Evolutionary conservation across 1,140 invertebrate species (phyloP), one percentile per base, ranked within the genome.

Genomic region (Pseudomyrmex dendroicus): DNA sequence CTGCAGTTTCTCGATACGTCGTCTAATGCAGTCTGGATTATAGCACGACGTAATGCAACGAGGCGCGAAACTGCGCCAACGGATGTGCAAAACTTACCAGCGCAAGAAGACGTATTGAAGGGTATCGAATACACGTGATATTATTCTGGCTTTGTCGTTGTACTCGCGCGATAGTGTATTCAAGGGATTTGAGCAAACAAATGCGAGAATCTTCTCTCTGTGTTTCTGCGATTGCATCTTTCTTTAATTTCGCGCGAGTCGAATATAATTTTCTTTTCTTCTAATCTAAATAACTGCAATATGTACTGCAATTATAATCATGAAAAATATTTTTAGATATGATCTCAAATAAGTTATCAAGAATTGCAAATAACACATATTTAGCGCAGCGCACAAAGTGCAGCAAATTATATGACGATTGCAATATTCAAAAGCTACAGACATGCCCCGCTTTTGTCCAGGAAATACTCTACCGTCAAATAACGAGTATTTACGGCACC

Each of bases 381-480:
- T 77, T 77, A 77, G 66, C 25, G 13, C 15, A 13, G 63, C n/a
- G 10, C 25, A 56, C 17, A 54, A 67, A 77, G 50, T 44, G 63
- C 50, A 68, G 46, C 63, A 77, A 68, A 82, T n/a, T 59, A 59
- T 15, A 2, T 35, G 35, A 2, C 56, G 54, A 35, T 59, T 73
- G 68, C 44, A 73, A 82, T 82, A 73, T 82, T 82, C 77, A 82
- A 56, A 35, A 61, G 56, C 35, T 48, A 72, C 44, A 2, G 46
- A 15, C 35, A 22, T 17, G 46, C 35, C 2, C 22, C 2, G 63
- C 63, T 66, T 48, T 20, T 12, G 25, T 50, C 50, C 35, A 46
- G 57, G 56, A 82, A 22, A 59, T 61, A 73, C 17, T 82, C 56
- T 63, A 44, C 59, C n/a, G 44, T 20, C 61, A 73, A 73, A 82